These are phyloP conservation scores for Tridacna gigas DNA, from an alignment of 2,888 invertebrate genomes.

Conservation along the genomic window DNA sequence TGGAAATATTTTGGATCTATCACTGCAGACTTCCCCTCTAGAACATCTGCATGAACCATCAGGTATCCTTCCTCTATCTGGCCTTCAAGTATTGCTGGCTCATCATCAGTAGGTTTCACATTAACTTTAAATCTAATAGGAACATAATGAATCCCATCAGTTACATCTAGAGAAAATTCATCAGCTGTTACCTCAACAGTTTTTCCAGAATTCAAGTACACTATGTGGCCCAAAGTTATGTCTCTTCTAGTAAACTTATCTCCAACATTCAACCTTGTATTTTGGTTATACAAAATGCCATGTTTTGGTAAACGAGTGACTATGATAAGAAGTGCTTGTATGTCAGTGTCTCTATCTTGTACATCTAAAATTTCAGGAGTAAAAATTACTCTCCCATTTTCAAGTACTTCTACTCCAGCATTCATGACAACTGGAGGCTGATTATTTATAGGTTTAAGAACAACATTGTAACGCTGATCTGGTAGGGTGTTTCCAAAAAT, in stretches of 20 bases:
- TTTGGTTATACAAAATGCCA: slow-evolving; percentile 77
- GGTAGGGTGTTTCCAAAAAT: slow-evolving; percentile 79
- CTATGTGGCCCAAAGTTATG: slow-evolving; percentile 75
- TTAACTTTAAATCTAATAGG: slow-evolving; percentile 79
- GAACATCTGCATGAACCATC: slow-evolving; percentile 73
- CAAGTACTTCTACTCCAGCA: slow-evolving; percentile 77
- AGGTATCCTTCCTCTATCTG: slow-evolving; percentile 68
- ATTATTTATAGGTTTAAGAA: slow-evolving; percentile 83
- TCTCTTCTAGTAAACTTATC: slow-evolving; percentile 80
- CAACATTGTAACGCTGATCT: slow-evolving; percentile 81
- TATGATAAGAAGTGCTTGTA: slow-evolving; percentile 73
- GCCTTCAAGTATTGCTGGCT: slow-evolving; percentile 76
- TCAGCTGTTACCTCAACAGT: slow-evolving; percentile 77
- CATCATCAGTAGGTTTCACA: slow-evolving; percentile 81
- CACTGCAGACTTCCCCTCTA: slow-evolving; percentile 74
- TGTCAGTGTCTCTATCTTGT: slow-evolving; percentile 82
- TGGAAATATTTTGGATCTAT: slow-evolving; percentile 74
- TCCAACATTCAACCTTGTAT: slow-evolving; percentile 70
- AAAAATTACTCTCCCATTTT: slow-evolving; percentile 80
- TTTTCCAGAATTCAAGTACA: slow-evolving; percentile 80
- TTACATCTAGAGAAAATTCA: slow-evolving; percentile 80
- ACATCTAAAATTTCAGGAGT: slow-evolving; percentile 79
- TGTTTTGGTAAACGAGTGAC: slow-evolving; percentile 77
- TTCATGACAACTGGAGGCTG: slow-evolving; percentile 82
- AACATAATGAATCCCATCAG: slow-evolving; percentile 84